Evolutionary conservation across 1,140 invertebrate species (phyloP), one percentile per base, ranked within the genome.

Genomic region (Pararge aegeria): DNA sequence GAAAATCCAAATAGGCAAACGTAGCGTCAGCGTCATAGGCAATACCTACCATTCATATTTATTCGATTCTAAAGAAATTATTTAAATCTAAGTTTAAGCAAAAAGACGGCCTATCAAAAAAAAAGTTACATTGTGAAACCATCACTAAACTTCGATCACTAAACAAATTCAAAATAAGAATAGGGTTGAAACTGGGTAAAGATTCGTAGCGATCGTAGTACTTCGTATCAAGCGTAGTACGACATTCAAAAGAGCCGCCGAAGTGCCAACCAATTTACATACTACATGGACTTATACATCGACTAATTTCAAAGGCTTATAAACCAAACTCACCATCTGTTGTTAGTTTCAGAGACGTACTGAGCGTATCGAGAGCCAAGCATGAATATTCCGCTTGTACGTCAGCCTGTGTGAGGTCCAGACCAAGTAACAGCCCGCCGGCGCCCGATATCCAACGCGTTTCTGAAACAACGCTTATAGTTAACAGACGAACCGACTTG

Each of bases 351-450:
- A 83, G 34, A 5, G 82, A 38, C 5, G 71, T 64, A 57, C 87
- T 89, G 5, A 75, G 75, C 16, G 74, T 75, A 49, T 85, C 83
- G 6, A 87, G 65, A 0, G 81, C 84, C 5, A 87, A 68, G 58
- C 87, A 89, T 18, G 85, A 73, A 69, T 88, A 89, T 56, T 89
- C 87, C 6, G 87, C 87, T 64, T 89, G 80, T 18, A 87, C 64
- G 55, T 89, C 87, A 3, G 84, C 80, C 61, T 87, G 82, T 5
- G 83, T 84, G 30, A 89, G 49, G 55, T 87, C 87, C 13, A 73
- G 61, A 13, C 84, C 87, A 16, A 87, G 64, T 24, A 87, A 70
- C n/a, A 87, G 24, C 0, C 82, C 82, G 21, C 80, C 76, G 1
- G 84, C 82, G 13, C 84, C 84, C 1, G 84, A 81, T 50, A 84